These are phyloP conservation scores for Drosophila watanabei DNA, from an alignment of 1,140 invertebrate species.

Conservation along the genomic window DNA sequence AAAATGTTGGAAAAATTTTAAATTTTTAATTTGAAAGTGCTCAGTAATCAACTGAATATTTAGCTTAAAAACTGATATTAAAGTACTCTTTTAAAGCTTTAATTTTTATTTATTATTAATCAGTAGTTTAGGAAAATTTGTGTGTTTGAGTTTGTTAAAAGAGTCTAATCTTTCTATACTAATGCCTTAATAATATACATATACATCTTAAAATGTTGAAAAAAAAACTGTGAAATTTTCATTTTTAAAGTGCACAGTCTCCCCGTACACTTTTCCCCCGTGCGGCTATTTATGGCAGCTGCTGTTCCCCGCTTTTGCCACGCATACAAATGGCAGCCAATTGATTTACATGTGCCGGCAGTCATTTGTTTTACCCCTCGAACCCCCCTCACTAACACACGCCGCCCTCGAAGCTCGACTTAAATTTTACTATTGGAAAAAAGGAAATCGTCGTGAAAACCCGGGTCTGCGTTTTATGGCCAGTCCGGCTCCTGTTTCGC, in stretches of 20 bases:
- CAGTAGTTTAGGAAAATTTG: too few relatives aligned
- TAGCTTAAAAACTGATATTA: too few relatives aligned
- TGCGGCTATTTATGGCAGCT: slow-evolving; percentile 73
- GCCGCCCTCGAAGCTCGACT: background rate
- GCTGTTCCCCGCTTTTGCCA: slow-evolving; percentile 62
- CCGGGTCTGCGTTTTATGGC: slow-evolving; percentile 46
- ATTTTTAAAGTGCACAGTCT: slow-evolving; percentile 1
- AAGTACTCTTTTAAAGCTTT: too few relatives aligned
- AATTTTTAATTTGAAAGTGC: too few relatives aligned
- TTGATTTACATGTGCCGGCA: slow-evolving; percentile 75
- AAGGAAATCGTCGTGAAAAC: slow-evolving; percentile 42
- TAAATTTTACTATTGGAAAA: slow-evolving; percentile 53
- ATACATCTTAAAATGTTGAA: too few relatives aligned
- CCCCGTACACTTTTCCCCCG: background rate
- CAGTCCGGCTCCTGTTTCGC: background rate
- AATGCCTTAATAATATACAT: too few relatives aligned
- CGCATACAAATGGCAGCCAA: slow-evolving; percentile 81
- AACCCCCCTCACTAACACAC: background rate
- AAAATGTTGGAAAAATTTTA: background rate
- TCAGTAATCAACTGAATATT: too few relatives aligned
- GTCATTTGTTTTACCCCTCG: slow-evolving; percentile 29
- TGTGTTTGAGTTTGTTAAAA: too few relatives aligned
- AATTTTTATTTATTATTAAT: too few relatives aligned
- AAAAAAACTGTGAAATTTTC: too few relatives aligned
- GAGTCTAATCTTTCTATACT: too few relatives aligned